A percentile compares a stretch with the other conserved stretches of the same genome.
phyloP scores from a whole-genome alignment of 2,113 vertebrate species.

The Aegypius monachus region DNA sequence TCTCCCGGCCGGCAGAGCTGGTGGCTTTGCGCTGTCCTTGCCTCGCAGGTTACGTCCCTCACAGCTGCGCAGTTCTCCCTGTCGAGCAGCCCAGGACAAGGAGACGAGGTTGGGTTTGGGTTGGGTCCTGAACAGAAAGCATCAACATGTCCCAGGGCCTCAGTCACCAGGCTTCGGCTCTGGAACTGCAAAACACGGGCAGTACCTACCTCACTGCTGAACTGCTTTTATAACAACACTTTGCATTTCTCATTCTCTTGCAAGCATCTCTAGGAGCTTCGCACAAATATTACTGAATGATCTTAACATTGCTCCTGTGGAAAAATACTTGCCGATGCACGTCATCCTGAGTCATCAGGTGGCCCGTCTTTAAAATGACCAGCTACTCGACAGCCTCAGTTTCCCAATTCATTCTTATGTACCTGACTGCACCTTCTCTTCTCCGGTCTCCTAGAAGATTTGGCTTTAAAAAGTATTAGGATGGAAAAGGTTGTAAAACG shows the following conservation, averaged over 20 bases:
- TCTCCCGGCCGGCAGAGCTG: not conserved
- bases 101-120: not conserved
- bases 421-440: not conserved
- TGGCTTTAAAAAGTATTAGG: not conserved
- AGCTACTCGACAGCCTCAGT: not conserved
- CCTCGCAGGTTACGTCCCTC: not conserved
- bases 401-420: not conserved
- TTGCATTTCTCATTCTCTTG: accelerated
- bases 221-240: not conserved
- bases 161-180: accelerated
- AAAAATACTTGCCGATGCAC: accelerated
- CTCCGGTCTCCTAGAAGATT: not conserved
- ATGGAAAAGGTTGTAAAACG: not conserved
- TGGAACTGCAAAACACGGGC: accelerated
- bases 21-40: accelerated
- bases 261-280: not conserved
- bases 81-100: accelerated
- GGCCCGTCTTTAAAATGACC: not conserved
- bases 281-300: not conserved
- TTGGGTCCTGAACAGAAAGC: not conserved
- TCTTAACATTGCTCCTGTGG: not conserved
- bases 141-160: accelerated
- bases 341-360: not conserved
- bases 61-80: not conserved
- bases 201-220: not conserved